Evolutionary conservation across 2,888 invertebrate genomes (phyloP).

Genomic region (Apamea monoglypha): DNA sequence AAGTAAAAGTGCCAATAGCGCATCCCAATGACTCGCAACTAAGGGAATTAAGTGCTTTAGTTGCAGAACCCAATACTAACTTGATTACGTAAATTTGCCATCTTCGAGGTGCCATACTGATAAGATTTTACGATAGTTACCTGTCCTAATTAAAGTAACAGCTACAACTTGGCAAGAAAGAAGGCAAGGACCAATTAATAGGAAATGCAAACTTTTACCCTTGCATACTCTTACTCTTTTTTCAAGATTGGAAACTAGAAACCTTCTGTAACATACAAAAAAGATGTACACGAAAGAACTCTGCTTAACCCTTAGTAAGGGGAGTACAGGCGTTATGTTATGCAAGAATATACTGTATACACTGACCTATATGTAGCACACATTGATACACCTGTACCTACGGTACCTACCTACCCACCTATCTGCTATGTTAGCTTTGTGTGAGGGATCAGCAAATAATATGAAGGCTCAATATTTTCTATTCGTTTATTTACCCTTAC

Average conservation of each 20-base stretch:
- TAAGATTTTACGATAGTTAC: conserved; percentile 23
- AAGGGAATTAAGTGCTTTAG: conserved; percentile 14
- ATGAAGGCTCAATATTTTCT: conserved; percentile 6
- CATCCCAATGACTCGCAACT: conserved; percentile 6
- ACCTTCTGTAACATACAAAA: not conserved
- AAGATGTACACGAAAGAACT: not conserved
- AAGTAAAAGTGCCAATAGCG: not conserved
- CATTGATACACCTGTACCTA: not conserved
- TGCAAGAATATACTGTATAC: not conserved
- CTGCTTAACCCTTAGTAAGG: not conserved
- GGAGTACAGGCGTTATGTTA: not conserved
- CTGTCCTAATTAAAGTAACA: conserved; percentile 21
- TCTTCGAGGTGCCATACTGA: conserved; percentile 17
- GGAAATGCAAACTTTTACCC: not conserved
- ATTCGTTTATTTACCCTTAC: conserved; percentile 20
- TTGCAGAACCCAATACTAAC: conserved; percentile 24
- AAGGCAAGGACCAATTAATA: not conserved
- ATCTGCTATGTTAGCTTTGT: not conserved
- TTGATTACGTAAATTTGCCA: conserved; percentile 24
- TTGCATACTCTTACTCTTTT: not conserved
- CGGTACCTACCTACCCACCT: not conserved
- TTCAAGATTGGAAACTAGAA: not conserved
- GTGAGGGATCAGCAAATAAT: not conserved
- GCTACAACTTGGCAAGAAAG: not conserved
- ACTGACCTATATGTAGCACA: not conserved